Conservation (phyloP, 2,888 invertebrate species). For the Pycnomerus fuliginosus region DNA sequence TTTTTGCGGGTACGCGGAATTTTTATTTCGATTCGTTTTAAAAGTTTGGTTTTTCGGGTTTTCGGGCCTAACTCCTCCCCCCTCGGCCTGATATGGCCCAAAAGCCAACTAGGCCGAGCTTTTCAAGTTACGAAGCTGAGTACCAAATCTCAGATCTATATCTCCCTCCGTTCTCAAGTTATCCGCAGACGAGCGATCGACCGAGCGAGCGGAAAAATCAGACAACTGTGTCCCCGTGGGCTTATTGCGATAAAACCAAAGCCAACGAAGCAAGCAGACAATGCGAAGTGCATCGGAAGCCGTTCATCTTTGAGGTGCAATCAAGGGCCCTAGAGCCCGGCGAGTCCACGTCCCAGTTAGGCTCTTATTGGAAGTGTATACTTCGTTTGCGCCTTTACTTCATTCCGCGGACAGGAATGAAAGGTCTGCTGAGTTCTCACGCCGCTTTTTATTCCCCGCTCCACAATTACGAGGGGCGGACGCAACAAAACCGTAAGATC, state of each 20-base stretch:
- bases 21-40: no score
- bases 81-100: no score
- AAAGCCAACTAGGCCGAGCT: no score
- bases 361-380: conserved; percentile 31
- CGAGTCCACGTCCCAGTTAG: conserved; percentile 25
- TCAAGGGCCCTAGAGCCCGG: conserved; percentile 31
- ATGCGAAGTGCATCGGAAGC: conserved; percentile 18
- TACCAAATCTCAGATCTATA: no score
- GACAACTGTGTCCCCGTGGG: conserved; percentile 23
- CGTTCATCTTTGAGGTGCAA: conserved; percentile 37
- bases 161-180: no score
- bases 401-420: conserved; percentile 3
- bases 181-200: no score
- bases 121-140: no score
- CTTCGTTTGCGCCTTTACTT: conserved; percentile 25
- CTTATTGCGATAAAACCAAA: conserved; percentile 31
- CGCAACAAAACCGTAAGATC: conserved; percentile 15
- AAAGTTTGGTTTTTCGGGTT: no score
- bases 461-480: conserved; percentile 1
- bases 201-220: conserved; percentile 31
- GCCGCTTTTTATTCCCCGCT: conserved; percentile 4
- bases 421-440: neutral
- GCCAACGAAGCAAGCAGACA: conserved; percentile 20
- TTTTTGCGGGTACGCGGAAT: no score
- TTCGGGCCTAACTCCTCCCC: no score